phyloP scores from a whole-genome alignment of 2,888 invertebrate species.

The Pomacea canaliculata region DNA sequence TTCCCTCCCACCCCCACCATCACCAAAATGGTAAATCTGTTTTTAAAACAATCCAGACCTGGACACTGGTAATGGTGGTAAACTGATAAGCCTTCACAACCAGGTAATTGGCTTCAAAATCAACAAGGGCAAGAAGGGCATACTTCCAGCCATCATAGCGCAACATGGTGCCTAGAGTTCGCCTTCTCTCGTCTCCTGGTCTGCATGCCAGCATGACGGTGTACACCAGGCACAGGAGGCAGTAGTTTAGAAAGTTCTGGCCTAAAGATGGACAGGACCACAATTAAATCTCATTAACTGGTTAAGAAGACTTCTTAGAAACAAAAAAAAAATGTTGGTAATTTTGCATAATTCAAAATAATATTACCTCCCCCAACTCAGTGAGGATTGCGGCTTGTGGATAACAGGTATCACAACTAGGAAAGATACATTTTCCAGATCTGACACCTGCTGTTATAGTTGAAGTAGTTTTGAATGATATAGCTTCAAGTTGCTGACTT shows the following conservation, averaged over 20 bases:
- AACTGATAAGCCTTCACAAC: conserved; percentile 85
- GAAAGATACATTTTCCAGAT: too few species aligned
- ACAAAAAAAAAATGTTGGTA: too few species aligned
- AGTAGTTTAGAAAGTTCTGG: conserved; percentile 85
- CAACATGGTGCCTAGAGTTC: conserved; percentile 77
- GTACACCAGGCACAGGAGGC: conserved; percentile 82
- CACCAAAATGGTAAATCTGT: too few species aligned
- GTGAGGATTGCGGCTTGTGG: too few species aligned
- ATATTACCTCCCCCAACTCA: too few species aligned
- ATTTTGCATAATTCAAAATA: too few species aligned
- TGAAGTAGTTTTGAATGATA: too few species aligned
- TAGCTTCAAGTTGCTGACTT: too few species aligned
- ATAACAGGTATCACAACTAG: too few species aligned
- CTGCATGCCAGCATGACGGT: conserved; percentile 82
- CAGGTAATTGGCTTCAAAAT: conserved; percentile 89
- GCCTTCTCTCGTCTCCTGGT: conserved; percentile 68
- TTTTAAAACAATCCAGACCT: conserved; percentile 71
- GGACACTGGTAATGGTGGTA: conserved; percentile 80
- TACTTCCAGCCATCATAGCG: conserved; percentile 83
- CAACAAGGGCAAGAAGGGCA: conserved; percentile 81
- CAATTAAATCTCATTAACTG: not conserved
- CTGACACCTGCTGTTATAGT: too few species aligned
- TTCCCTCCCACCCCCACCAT: too few species aligned
- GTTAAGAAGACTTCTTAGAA: too few species aligned
- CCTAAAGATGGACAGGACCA: conserved; percentile 71